Percentiles rank a stretch among this genome's conserved stretches.
phyloP scores from a whole-genome alignment of 2,888 invertebrate species.

The Cacoxenus indagator region DNA sequence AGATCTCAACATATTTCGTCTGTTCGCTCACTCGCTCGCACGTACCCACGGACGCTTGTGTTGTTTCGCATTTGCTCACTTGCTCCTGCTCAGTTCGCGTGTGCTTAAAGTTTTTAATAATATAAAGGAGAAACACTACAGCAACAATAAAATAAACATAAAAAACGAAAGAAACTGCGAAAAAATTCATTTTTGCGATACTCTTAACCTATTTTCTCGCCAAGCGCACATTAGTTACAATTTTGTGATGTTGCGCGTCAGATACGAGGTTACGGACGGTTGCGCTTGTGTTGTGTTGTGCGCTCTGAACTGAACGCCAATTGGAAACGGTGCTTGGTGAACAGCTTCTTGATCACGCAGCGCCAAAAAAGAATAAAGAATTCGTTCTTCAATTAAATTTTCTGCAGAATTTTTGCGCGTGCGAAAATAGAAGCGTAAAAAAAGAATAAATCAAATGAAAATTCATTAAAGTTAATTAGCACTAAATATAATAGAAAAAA shows the following conservation, averaged over 20 bases:
- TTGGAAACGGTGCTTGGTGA: constrained; percentile 50
- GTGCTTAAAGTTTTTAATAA: background rate
- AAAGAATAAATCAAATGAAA: constrained; percentile 15
- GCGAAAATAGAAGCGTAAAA: constrained; percentile 29
- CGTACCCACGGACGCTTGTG: too few species aligned
- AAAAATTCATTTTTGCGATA: constrained; percentile 44
- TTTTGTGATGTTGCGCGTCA: constrained; percentile 70
- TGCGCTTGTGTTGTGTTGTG: constrained; percentile 32
- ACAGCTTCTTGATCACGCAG: background rate
- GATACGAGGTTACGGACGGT: constrained; percentile 66
- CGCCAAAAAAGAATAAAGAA: background rate
- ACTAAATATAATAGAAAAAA: constrained; percentile 11
- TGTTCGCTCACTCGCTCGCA: background rate
- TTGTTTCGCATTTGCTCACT: background rate
- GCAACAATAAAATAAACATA: background rate
- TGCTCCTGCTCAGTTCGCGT: background rate
- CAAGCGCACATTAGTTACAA: constrained; percentile 67
- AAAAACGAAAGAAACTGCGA: background rate
- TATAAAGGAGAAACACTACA: too few species aligned
- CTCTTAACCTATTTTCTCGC: constrained; percentile 67
- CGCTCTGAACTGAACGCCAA: background rate
- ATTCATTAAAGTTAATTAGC: constrained; percentile 4
- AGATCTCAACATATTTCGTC: constrained; percentile 4
- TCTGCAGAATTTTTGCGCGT: constrained; percentile 23
- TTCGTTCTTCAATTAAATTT: background rate